A percentile compares a stretch with the other conserved stretches of the same genome.
phyloP scores from a whole-genome alignment of 2,888 invertebrate genomes.

The Cephus nigrinus region DNA sequence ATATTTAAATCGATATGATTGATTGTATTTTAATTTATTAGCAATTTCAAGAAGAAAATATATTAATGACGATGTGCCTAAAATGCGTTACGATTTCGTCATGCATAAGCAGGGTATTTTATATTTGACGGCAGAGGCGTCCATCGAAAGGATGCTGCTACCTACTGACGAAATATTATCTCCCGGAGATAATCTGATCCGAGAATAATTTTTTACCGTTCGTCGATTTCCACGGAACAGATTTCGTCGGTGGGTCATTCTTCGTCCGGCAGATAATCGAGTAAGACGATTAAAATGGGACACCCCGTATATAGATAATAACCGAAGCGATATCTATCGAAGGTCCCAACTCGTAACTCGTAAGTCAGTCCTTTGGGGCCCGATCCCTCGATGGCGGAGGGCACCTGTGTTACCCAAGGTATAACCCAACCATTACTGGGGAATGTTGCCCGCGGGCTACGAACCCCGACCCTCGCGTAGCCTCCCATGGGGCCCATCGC shows the following conservation, averaged over 20 bases:
- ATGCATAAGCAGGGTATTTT: not conserved
- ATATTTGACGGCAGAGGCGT: not conserved
- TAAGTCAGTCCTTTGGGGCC: slow-evolving; percentile 11
- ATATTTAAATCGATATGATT: not conserved
- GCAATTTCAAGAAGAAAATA: not conserved
- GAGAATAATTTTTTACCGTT: not conserved
- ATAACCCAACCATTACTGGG: slow-evolving; percentile 61
- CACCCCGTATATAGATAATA: not conserved
- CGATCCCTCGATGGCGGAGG: slow-evolving; percentile 31
- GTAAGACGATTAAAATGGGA: not conserved
- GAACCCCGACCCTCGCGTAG: slow-evolving; percentile 47
- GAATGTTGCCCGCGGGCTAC: slow-evolving; percentile 62
- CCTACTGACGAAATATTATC: not conserved
- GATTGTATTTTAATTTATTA: not conserved
- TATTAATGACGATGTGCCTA: not conserved
- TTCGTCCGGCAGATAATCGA: not conserved
- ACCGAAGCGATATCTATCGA: not conserved
- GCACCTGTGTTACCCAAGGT: slow-evolving; percentile 65
- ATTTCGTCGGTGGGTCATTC: not conserved
- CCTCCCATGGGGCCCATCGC: slow-evolving; percentile 35
- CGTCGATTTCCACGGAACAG: not conserved
- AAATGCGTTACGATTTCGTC: not conserved
- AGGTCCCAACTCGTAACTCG: slow-evolving; percentile 1
- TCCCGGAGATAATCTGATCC: not conserved
- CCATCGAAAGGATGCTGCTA: not conserved